Evolutionary conservation across 2,888 invertebrate genomes (phyloP).

Genomic region (Philopedon plagiatum): DNA sequence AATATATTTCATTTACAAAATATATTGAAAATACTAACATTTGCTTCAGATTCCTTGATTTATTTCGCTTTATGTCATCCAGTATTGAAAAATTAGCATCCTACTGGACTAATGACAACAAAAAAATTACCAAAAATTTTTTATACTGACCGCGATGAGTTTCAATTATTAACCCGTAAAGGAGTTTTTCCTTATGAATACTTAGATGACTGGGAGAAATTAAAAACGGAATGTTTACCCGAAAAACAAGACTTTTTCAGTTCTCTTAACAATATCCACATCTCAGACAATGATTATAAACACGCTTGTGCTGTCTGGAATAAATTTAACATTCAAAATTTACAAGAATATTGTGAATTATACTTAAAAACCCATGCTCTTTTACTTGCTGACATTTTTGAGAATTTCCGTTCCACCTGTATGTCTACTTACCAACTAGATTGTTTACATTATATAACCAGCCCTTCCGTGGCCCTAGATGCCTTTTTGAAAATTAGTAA

Average conservation of each 20-base stretch:
- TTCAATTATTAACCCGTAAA: not conserved
- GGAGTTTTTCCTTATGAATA: conserved; percentile 18
- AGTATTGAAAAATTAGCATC: not conserved
- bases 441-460: conserved; percentile 18
- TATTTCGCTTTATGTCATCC: not conserved
- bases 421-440: conserved; percentile 9
- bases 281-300: conserved; percentile 6
- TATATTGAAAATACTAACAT: conserved; percentile 41
- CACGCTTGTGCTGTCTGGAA: conserved; percentile 12
- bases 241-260: not conserved
- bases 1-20: conserved; percentile 55
- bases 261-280: not conserved
- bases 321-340: conserved; percentile 13
- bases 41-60: conserved; percentile 28
- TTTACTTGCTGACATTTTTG: conserved; percentile 18
- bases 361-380: conserved; percentile 18
- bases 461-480: conserved; percentile 10
- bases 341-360: conserved; percentile 4
- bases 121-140: not conserved
- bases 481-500: conserved; percentile 8
- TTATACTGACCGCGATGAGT: not conserved
- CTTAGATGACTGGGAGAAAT: conserved; percentile 5
- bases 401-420: conserved; percentile 16
- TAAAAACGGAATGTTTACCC: not conserved
- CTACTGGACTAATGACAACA: not conserved